Conservation (phyloP, 2,888 invertebrate species). For the Petrolisthes manimaculis region DNA sequence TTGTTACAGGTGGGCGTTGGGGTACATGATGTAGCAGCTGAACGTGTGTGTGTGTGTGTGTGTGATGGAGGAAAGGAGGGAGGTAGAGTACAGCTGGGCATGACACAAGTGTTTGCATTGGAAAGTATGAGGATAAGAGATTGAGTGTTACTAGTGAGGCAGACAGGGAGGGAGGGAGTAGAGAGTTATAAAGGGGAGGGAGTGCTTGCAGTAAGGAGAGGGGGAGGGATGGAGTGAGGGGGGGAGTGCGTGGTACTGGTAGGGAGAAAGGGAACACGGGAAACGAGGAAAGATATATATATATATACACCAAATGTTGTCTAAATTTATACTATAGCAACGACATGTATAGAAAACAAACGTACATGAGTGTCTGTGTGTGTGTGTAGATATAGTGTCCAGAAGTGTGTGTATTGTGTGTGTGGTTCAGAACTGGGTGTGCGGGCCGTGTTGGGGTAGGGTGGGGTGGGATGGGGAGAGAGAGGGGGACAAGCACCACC, state of each 20-base stretch:
- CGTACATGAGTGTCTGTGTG: no score
- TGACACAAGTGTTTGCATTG: neutral
- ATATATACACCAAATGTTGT: no score
- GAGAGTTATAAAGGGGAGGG: neutral
- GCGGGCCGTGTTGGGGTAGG: neutral
- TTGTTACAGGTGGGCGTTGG: neutral
- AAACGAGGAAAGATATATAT: neutral
- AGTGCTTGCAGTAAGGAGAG: neutral
- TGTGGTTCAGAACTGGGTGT: neutral
- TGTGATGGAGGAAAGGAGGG: neutral
- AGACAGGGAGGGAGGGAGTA: neutral
- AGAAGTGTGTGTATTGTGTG: no score
- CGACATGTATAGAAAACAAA: no score
- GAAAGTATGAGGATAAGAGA: neutral
- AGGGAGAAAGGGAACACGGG: neutral
- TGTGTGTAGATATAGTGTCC: no score
- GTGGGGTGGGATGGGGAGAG: neutral
- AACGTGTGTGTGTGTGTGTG: neutral
- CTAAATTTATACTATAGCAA: no score
- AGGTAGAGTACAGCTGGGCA: slow-evolving; percentile 1
- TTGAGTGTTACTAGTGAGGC: neutral
- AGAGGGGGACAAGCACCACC: neutral
- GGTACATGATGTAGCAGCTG: neutral
- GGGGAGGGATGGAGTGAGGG: neutral
- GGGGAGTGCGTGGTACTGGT: neutral